phyloP scores from a whole-genome alignment of 2,113 vertebrate species.

The Donacobius atricapilla region DNA sequence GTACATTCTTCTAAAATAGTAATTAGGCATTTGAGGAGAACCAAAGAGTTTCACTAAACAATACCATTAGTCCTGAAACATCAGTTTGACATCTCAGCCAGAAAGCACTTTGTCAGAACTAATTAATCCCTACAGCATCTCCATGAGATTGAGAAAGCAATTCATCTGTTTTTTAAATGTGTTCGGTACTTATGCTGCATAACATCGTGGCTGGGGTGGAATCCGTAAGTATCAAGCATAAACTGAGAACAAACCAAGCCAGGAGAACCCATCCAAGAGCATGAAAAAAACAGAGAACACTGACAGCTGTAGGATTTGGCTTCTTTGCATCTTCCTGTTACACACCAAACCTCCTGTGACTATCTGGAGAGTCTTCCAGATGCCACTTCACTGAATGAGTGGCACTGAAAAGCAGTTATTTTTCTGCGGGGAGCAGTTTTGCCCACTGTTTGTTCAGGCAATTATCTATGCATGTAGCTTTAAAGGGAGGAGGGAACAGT shows the following conservation, averaged over 20 bases:
- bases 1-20: conserved; percentile 33
- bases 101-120: conserved; percentile 56
- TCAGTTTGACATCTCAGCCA: conserved; percentile 48
- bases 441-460: conserved; percentile 56
- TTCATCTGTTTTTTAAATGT: conserved; percentile 35
- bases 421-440: conserved; percentile 45
- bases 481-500: not conserved
- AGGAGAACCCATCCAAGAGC: conserved; percentile 40
- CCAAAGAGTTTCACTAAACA: conserved; percentile 46
- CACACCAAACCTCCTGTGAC: conserved; percentile 46
- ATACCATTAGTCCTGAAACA: conserved; percentile 57
- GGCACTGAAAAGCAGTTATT: conserved; percentile 51
- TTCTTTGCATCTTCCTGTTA: conserved; percentile 25
- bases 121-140: conserved; percentile 59
- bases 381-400: conserved; percentile 54
- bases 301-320: conserved; percentile 55
- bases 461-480: conserved; percentile 44
- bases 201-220: conserved; percentile 6
- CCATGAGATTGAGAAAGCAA: not conserved
- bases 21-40: conserved; percentile 51
- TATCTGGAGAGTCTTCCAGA: conserved; percentile 52
- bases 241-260: conserved; percentile 41
- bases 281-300: not conserved
- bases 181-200: conserved; percentile 16
- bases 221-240: conserved; percentile 1